These are phyloP conservation scores for Enteromius unitaeniatus DNA, from an alignment of 2,797 vertebrate genomes.

Conservation along the genomic window DNA sequence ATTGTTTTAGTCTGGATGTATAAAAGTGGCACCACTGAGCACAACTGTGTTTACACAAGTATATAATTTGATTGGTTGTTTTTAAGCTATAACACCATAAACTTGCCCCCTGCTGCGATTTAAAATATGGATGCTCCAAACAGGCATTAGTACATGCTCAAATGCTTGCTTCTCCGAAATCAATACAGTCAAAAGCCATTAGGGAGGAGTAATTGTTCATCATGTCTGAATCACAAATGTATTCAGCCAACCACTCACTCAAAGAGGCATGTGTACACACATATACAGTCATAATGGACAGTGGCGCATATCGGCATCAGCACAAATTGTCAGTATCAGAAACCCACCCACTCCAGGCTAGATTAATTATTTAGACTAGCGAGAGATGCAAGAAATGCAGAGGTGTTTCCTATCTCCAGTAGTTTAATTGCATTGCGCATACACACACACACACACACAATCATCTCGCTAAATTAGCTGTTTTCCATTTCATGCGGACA, in stretches of 20 bases:
- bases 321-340: conserved; percentile 46
- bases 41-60: conserved; percentile 5
- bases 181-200: conserved; percentile 46
- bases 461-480: conserved; percentile 30
- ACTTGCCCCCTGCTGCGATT: neutral
- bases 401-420: conserved; percentile 36
- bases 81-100: neutral
- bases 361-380: conserved; percentile 54
- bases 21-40: neutral
- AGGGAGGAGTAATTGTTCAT: conserved; percentile 34
- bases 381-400: conserved; percentile 24
- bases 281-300: conserved; percentile 39
- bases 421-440: conserved; percentile 37
- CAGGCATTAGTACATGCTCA: conserved; percentile 43
- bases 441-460: neutral
- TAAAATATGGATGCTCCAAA: conserved; percentile 24
- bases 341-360: conserved; percentile 26
- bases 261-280: conserved; percentile 24
- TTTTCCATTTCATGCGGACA: neutral
- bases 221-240: conserved; percentile 48
- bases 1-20: neutral
- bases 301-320: conserved; percentile 31
- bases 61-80: neutral
- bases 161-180: conserved; percentile 32
- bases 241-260: conserved; percentile 37